Base-by-base conservation (phyloP, 2,797 vertebrate genomes). In the Lutjanus campechanus region DNA sequence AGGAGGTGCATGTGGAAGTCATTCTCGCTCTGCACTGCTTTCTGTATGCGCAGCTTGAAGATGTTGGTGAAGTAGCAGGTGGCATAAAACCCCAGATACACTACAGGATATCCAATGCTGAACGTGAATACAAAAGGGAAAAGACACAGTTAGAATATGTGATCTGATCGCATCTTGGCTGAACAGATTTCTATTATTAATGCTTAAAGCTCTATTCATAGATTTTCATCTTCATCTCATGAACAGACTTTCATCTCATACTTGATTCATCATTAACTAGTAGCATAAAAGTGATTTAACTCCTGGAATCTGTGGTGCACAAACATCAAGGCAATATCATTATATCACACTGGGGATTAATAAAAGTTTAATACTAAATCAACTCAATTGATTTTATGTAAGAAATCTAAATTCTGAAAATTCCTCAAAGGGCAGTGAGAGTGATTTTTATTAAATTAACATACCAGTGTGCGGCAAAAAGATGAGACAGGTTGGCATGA, bases 381-480 rank as follows among this genome's bases (percentile, higher is more conserved):
- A 41, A 17, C 11, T 61, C 49, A 55, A 46, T 61, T 17, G 0
- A 65, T 79, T 60, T 65, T 3, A 11, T 15, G 16, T 7, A 55
- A 47, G 36, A 58, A 29, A 50, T n/a, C 16, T 17, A 4, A 29
- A 40, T 65, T n/a, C 36, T 36, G 50, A 51, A 16, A 17, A 25
- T 41, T 25, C 19, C 53, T 19, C 16, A 19, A 0, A 54, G 43
- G 20, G 22, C 12, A 7, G 13, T 49, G 17, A 50, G 10, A 15
- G 10, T 43, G 20, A 55, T 19, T 75, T 54, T 17, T 17, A 49
- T 40, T 22, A 22, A 77, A 40, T 69, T 3, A 29, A 88, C 91
- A 19, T 91, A 96, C 96, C 96, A 96, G 88, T 96, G 96, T 59
- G 96, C 96, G 69, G 96, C 96, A 62, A 96, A 96, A 55, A 96